A percentile compares a stretch with the other conserved stretches of the same genome.
Conservation (phyloP, 2,113 vertebrate genomes). For the Loxodonta africana region DNA sequence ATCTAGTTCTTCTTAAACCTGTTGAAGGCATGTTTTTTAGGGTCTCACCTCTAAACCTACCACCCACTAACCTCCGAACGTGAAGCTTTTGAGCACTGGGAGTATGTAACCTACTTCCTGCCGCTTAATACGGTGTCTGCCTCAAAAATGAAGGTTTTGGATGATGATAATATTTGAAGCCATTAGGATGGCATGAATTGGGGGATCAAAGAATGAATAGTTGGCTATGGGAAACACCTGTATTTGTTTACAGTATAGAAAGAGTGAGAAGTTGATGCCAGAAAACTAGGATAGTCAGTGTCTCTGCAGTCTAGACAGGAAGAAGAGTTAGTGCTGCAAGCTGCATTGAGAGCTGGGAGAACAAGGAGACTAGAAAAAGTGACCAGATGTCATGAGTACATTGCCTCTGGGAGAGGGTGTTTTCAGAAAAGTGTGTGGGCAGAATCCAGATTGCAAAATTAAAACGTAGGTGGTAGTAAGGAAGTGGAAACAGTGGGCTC, state of each 20-base stretch:
- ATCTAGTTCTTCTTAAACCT: background rate
- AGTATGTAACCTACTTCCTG: background rate
- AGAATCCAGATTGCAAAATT: conserved; percentile 8
- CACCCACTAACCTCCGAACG: background rate
- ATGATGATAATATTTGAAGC: conserved; percentile 14
- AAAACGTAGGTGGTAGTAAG: background rate
- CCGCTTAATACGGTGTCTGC: background rate
- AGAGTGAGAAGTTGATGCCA: conserved; percentile 24
- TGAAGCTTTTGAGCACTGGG: background rate
- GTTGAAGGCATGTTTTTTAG: background rate
- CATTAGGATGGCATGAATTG: conserved; percentile 24
- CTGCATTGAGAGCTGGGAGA: background rate
- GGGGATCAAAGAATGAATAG: conserved; percentile 62
- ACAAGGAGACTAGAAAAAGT: background rate
- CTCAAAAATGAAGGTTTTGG: background rate
- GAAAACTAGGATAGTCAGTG: conserved; percentile 4
- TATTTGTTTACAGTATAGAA: conserved; percentile 70
- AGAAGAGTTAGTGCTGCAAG: background rate
- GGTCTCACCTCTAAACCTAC: background rate
- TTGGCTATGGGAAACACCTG: conserved; percentile 46
- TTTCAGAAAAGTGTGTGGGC: background rate
- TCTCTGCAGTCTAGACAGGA: background rate
- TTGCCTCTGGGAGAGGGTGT: background rate
- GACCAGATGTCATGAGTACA: background rate
- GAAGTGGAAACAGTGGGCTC: conserved; percentile 10